Conservation (phyloP, 2,113 vertebrate species). For the Laticauda laticaudata region DNA sequence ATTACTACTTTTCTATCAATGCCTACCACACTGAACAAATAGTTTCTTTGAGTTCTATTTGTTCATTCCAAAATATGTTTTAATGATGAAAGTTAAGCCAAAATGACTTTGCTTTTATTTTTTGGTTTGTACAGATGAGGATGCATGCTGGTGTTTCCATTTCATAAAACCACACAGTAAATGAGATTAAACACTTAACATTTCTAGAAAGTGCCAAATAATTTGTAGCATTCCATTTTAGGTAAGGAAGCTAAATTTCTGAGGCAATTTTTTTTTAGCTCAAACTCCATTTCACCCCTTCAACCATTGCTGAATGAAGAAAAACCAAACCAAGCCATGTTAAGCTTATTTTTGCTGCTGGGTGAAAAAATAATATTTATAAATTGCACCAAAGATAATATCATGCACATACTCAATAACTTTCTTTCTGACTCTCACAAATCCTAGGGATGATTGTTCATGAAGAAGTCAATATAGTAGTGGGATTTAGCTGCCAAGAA, state of each 20-base stretch:
- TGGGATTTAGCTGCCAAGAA: neutral
- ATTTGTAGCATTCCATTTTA: neutral
- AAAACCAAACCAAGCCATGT: neutral
- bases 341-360: neutral
- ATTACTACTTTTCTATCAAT: neutral
- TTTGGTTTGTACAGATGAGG: neutral
- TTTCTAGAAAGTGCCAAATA: neutral
- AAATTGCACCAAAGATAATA: neutral
- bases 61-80: neutral
- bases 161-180: neutral
- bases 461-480: neutral
- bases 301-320: neutral
- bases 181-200: neutral
- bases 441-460: neutral
- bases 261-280: neutral
- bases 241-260: neutral
- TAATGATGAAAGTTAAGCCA: neutral
- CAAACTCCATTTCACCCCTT: neutral
- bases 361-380: neutral
- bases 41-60: neutral
- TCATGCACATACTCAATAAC: too few relatives aligned
- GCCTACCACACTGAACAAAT: neutral
- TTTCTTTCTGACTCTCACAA: neutral
- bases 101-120: neutral
- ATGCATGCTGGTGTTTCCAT: neutral